Evolutionary conservation across 2,797 vertebrate species (phyloP).

Genomic region (Tiaroga cobitis): DNA sequence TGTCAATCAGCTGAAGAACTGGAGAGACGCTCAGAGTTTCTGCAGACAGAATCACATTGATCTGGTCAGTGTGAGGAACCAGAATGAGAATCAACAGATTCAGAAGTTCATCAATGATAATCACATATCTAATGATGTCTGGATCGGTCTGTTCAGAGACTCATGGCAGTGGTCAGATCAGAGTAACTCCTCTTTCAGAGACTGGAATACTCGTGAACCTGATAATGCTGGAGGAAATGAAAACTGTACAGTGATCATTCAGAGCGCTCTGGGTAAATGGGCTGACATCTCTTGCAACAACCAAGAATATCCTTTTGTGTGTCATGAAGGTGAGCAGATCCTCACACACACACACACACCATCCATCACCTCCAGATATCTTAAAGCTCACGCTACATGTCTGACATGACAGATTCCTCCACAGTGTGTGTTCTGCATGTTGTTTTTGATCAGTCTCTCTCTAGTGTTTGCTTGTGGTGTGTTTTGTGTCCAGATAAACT

Average conservation of each 20-base stretch:
- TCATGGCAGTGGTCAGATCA: constrained; percentile 28
- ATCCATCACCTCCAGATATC: constrained; percentile 6
- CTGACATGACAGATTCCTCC: constrained; percentile 12
- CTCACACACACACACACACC: neutral
- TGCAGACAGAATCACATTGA: neutral
- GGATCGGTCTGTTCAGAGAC: constrained; percentile 15
- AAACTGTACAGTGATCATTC: accelerated
- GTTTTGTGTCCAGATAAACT: too few relatives aligned
- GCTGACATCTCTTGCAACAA: accelerated
- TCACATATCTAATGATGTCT: neutral
- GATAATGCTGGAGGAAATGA: accelerated
- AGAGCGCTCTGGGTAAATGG: accelerated
- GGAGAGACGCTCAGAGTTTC: neutral
- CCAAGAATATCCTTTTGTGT: accelerated
- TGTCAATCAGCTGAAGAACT: accelerated
- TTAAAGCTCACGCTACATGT: neutral
- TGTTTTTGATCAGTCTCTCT: neutral
- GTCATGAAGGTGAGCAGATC: constrained; percentile 19
- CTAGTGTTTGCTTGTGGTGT: too few relatives aligned
- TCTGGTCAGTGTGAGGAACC: constrained; percentile 12
- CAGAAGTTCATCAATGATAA: accelerated
- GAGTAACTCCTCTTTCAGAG: neutral
- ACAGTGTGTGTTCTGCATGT: neutral
- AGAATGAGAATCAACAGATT: neutral
- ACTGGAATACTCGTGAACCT: accelerated